These are phyloP conservation scores for Siphlonurus alternatus DNA, from an alignment of 2,888 invertebrate species.

Conservation along the genomic window DNA sequence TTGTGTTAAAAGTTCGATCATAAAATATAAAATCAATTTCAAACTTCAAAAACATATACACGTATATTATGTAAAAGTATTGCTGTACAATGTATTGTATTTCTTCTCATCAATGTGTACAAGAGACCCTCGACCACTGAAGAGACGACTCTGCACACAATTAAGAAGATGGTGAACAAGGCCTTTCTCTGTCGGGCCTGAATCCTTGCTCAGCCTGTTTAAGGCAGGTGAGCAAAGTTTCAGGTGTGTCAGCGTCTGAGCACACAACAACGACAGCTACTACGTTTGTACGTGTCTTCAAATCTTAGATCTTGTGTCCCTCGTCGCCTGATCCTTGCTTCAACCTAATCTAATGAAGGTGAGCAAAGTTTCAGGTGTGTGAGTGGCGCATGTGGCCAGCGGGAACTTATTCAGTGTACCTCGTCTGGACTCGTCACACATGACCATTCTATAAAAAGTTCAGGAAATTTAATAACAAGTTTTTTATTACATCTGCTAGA, in stretches of 20 bases:
- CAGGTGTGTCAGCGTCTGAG: slow-evolving; percentile 47
- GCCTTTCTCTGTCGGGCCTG: slow-evolving; percentile 48
- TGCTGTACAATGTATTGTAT: no score
- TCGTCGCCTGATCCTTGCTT: slow-evolving; percentile 14
- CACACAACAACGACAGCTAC: not conserved
- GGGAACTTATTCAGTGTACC: no score
- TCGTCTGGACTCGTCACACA: no score
- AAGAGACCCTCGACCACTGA: not conserved
- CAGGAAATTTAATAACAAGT: no score
- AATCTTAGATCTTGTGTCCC: slow-evolving; percentile 7
- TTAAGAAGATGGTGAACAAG: not conserved
- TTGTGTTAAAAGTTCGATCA: no score
- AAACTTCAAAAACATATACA: no score
- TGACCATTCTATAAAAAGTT: no score
- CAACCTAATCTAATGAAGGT: slow-evolving; percentile 12
- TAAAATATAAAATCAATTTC: no score
- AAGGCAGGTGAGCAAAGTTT: slow-evolving; percentile 70
- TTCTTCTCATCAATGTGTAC: not conserved
- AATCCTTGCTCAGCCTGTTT: slow-evolving; percentile 63
- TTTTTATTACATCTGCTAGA: no score
- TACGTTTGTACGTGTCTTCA: not conserved
- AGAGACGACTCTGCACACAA: not conserved
- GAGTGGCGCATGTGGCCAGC: slow-evolving; percentile 6
- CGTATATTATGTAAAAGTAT: no score
- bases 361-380: slow-evolving; percentile 16